Percentiles rank a stretch among this genome's conserved stretches.
phyloP scores from a whole-genome alignment of 2,888 invertebrate genomes.

The Sarcophaga caerulescens region DNA sequence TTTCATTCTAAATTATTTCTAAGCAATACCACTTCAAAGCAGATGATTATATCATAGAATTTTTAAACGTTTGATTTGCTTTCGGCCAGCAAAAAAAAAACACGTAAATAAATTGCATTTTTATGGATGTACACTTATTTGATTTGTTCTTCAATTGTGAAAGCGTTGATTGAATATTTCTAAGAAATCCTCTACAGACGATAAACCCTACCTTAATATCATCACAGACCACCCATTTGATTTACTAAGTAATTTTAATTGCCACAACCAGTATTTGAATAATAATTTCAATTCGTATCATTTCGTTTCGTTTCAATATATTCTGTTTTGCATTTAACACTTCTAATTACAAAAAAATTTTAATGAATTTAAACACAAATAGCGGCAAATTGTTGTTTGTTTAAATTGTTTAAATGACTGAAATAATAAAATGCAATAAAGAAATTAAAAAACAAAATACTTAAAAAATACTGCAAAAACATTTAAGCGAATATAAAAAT shows the following conservation, averaged over 20 bases:
- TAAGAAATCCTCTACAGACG: conserved; percentile 27
- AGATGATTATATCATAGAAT: not conserved
- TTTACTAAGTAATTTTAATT: conserved; percentile 70
- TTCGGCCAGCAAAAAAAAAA: no score
- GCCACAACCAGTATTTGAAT: conserved; percentile 69
- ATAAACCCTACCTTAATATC: conserved; percentile 45
- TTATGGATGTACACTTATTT: not conserved
- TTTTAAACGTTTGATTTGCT: not conserved
- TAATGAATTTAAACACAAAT: conserved; percentile 51
- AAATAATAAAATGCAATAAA: conserved; percentile 5
- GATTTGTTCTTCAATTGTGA: not conserved
- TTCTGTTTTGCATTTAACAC: conserved; percentile 42
- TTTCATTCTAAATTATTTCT: not conserved
- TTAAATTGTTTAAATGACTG: not conserved
- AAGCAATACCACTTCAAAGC: not conserved
- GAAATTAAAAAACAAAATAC: conserved; percentile 7
- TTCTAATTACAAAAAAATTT: conserved; percentile 62
- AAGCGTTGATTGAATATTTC: conserved; percentile 21
- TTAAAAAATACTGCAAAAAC: not conserved
- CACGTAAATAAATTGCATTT: no score
- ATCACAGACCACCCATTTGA: conserved; percentile 40
- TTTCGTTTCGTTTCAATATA: not conserved
- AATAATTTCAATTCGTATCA: conserved; percentile 15
- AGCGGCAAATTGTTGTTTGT: conserved; percentile 56
- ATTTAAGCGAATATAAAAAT: not conserved